These are phyloP conservation scores for Trissolcus japonicus DNA, from an alignment of 2,888 invertebrate species.

Conservation along the genomic window DNA sequence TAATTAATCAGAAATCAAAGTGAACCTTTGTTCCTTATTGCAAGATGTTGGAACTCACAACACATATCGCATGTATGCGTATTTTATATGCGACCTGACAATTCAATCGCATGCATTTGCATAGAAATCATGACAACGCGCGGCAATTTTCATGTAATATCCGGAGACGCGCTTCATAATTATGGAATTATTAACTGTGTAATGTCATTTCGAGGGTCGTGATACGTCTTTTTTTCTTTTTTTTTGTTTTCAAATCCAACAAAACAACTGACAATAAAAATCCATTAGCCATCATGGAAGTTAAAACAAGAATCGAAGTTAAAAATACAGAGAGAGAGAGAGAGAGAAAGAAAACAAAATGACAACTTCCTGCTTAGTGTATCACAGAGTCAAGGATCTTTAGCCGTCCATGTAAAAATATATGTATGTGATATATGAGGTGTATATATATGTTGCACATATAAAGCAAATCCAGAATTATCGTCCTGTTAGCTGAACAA, in stretches of 20 bases:
- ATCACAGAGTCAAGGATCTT: too few species aligned
- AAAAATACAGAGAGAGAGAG: too few species aligned
- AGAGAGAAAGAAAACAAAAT: too few species aligned
- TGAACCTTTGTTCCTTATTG: slow-evolving; percentile 29
- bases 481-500: too few species aligned
- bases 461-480: too few species aligned
- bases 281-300: too few species aligned
- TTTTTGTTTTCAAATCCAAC: slow-evolving; percentile 9
- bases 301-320: too few species aligned
- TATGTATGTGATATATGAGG: too few species aligned
- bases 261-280: neutral
- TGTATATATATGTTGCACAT: too few species aligned
- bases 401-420: too few species aligned
- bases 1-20: slow-evolving; percentile 30
- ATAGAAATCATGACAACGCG: slow-evolving; percentile 45
- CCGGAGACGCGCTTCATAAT: slow-evolving; percentile 36
- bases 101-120: slow-evolving; percentile 48
- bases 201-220: slow-evolving; percentile 36
- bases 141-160: slow-evolving; percentile 55
- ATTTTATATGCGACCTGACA: slow-evolving; percentile 4
- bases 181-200: slow-evolving; percentile 17
- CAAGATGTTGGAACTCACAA: slow-evolving; percentile 17
- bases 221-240: slow-evolving; percentile 15
- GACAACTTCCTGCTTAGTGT: too few species aligned
- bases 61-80: slow-evolving; percentile 39